phyloP scores from a whole-genome alignment of 2,888 invertebrate species.

The Apamea monoglypha region DNA sequence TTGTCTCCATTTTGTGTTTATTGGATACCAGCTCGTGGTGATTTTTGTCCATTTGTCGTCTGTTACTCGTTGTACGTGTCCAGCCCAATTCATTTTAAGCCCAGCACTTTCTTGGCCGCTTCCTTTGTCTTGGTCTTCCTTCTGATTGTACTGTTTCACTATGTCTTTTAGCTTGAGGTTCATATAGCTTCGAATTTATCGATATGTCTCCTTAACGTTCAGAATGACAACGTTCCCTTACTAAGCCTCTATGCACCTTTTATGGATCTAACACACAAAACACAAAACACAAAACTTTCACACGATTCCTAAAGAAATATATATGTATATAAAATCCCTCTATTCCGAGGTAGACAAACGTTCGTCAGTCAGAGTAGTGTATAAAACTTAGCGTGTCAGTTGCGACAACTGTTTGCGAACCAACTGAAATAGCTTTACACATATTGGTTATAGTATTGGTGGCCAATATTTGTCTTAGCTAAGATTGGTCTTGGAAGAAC shows the following conservation, averaged over 20 bases:
- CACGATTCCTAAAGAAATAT: conserved; percentile 45
- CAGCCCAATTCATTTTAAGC: too few relatives aligned
- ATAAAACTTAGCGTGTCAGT: conserved; percentile 51
- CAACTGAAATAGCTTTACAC: conserved; percentile 48
- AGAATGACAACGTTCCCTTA: neutral
- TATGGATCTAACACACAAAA: too few relatives aligned
- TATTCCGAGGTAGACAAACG: conserved; percentile 28
- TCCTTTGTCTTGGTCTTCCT: too few relatives aligned
- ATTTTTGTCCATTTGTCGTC: too few relatives aligned
- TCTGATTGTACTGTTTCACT: too few relatives aligned
- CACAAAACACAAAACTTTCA: too few relatives aligned
- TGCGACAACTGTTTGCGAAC: conserved; percentile 51
- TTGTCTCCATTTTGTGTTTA: too few relatives aligned
- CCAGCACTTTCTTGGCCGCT: too few relatives aligned
- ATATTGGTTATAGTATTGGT: conserved; percentile 35
- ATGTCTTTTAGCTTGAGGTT: too few relatives aligned
- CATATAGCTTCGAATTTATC: neutral
- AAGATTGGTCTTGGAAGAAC: conserved; percentile 16
- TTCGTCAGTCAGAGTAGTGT: conserved; percentile 35
- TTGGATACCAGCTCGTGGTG: too few relatives aligned
- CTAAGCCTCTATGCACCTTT: neutral
- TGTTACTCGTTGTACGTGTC: too few relatives aligned
- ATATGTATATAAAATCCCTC: conserved; percentile 39
- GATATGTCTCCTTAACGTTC: neutral
- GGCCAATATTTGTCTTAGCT: conserved; percentile 31